Evolutionary conservation across 1,140 invertebrate genomes (phyloP).

Genomic region (Eubasilissa regina): DNA sequence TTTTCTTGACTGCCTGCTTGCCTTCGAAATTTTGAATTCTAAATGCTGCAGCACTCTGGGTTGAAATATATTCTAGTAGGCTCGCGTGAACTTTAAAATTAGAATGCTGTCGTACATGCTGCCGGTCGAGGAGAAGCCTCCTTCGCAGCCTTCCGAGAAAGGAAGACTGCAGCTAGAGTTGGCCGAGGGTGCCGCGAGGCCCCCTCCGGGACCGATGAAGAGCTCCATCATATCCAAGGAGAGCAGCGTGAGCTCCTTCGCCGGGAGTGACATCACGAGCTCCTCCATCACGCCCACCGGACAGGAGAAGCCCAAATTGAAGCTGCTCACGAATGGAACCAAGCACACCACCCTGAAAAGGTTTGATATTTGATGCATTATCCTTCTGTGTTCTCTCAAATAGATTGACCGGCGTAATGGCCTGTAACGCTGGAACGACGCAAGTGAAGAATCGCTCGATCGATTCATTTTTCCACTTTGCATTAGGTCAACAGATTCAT

Average conservation of each 20-base stretch:
- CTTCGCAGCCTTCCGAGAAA: slow-evolving; percentile 73
- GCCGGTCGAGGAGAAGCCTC: slow-evolving; percentile 77
- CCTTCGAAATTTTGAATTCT: slow-evolving; percentile 3
- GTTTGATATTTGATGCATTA: slow-evolving; percentile 64
- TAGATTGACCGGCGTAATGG: too few species aligned
- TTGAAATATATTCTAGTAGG: not conserved
- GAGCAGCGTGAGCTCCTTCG: slow-evolving; percentile 74
- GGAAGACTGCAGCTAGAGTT: slow-evolving; percentile 69
- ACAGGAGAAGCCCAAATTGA: slow-evolving; percentile 74
- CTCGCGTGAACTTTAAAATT: slow-evolving; percentile 16
- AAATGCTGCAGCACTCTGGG: slow-evolving; percentile 4
- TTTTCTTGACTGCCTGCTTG: not conserved
- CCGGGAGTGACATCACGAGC: slow-evolving; percentile 72
- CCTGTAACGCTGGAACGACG: too few species aligned
- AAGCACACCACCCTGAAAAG: slow-evolving; percentile 77
- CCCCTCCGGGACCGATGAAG: slow-evolving; percentile 50
- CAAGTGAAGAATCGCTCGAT: too few species aligned
- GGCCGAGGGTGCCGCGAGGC: slow-evolving; percentile 14
- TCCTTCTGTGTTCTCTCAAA: too few species aligned
- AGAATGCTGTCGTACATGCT: slow-evolving; percentile 79
- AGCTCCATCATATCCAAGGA: slow-evolving; percentile 73
- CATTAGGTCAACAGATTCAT: too few species aligned
- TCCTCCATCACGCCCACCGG: slow-evolving; percentile 74
- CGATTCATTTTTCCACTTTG: too few species aligned
- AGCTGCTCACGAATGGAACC: slow-evolving; percentile 73